Conservation (phyloP, 2,797 vertebrate genomes). For the Danio jaintianensis region DNA sequence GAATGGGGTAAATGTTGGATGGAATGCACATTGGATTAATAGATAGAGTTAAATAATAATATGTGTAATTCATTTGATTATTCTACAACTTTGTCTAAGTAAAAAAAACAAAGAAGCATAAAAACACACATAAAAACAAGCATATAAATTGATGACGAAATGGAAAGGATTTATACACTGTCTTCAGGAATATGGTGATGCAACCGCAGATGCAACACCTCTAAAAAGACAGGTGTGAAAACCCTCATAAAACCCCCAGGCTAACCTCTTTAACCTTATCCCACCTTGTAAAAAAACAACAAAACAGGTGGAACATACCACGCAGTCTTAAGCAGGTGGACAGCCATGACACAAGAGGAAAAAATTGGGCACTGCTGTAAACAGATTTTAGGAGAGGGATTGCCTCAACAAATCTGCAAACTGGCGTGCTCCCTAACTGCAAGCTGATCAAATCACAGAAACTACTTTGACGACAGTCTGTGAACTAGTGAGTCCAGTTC, state of each 20-base stretch:
- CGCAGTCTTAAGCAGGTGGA: constrained; percentile 32
- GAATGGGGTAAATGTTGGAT: too few species aligned
- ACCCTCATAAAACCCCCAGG: constrained; percentile 7
- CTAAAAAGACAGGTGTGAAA: constrained; percentile 46
- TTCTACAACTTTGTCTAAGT: too few species aligned
- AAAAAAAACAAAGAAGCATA: too few species aligned
- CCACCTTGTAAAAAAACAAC: constrained; percentile 22
- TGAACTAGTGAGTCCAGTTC: constrained; percentile 6
- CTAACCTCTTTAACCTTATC: constrained; percentile 20
- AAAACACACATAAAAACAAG: too few species aligned
- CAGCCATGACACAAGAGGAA: constrained; percentile 25
- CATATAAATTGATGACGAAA: neutral
- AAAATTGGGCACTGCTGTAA: constrained; percentile 12
- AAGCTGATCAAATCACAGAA: constrained; percentile 43
- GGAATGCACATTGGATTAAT: too few species aligned
- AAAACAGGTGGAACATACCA: constrained; percentile 46
- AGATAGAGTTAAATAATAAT: too few species aligned
- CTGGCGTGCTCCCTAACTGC: neutral
- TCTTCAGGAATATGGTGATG: constrained; percentile 9
- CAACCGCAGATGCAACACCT: constrained; percentile 9
- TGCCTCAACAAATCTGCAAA: constrained; percentile 26
- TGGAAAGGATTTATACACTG: neutral
- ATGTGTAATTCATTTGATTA: too few species aligned
- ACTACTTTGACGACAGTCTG: constrained; percentile 22
- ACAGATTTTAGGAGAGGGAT: constrained; percentile 23